These are phyloP conservation scores for Pangasianodon hypophthalmus DNA, from an alignment of 2,113 vertebrate species.

Conservation along the genomic window DNA sequence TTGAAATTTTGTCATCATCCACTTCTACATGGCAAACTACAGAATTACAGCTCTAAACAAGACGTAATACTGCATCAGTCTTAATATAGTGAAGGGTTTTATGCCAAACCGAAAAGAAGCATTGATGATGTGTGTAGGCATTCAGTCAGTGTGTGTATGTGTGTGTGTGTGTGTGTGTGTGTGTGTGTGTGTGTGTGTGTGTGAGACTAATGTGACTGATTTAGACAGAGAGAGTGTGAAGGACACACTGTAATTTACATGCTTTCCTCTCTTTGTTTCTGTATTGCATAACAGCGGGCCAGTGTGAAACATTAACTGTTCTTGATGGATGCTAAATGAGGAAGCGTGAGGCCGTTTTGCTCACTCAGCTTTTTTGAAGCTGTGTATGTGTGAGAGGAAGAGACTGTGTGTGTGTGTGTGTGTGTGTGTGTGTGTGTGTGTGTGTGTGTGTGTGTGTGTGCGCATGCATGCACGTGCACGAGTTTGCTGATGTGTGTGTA, in stretches of 20 bases:
- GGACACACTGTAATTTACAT: not conserved
- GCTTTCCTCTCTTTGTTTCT: not conserved
- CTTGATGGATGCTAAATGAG: conserved; percentile 4
- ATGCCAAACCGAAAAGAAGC: not conserved
- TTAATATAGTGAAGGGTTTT: not conserved
- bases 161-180: no score
- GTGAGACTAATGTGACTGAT: not conserved
- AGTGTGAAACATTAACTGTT: conserved; percentile 6
- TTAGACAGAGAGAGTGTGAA: not conserved
- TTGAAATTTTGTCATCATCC: not conserved
- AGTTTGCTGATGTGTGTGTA: conserved; percentile 9
- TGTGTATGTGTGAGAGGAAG: not conserved
- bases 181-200: not conserved
- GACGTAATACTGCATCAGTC: not conserved
- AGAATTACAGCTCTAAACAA: not conserved
- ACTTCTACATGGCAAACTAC: not conserved
- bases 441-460: not conserved
- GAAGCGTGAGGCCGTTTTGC: conserved; percentile 4
- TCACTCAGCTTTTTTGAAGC: conserved; percentile 7
- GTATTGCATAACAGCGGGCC: conserved; percentile 18
- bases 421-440: not conserved
- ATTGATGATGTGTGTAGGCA: not conserved
- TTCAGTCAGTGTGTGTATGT: not conserved
- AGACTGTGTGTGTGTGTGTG: not conserved
- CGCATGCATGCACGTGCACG: not conserved